phyloP scores from a whole-genome alignment of 1,140 invertebrate species.

The Zaprionus nigranus region DNA sequence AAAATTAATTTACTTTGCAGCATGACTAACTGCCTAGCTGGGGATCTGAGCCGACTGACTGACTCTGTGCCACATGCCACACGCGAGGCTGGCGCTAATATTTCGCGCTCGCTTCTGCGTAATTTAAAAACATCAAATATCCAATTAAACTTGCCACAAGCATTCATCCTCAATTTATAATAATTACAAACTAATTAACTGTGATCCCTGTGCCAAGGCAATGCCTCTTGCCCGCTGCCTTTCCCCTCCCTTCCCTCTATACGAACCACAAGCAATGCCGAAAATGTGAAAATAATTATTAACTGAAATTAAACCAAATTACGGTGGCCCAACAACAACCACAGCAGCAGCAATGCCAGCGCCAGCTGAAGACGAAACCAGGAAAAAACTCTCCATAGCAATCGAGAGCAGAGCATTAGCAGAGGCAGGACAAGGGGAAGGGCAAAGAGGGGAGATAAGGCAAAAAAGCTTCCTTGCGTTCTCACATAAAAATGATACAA shows the following conservation, averaged over 20 bases:
- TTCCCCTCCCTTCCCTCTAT: not conserved
- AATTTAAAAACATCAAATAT: slow-evolving; percentile 82
- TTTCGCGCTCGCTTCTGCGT: slow-evolving; percentile 70
- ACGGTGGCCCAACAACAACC: slow-evolving; percentile 35
- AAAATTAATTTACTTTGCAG: slow-evolving; percentile 76
- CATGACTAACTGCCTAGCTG: slow-evolving; percentile 57
- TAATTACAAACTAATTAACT: slow-evolving; percentile 84
- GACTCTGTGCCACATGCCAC: slow-evolving; percentile 1
- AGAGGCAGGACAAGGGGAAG: too few species aligned
- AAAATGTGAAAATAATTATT: slow-evolving; percentile 83
- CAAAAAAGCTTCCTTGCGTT: not conserved
- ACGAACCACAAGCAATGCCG: slow-evolving; percentile 68
- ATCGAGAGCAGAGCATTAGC: slow-evolving; percentile 49
- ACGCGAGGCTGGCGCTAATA: slow-evolving; percentile 50
- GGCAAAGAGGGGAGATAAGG: not conserved
- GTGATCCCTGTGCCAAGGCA: slow-evolving; percentile 70
- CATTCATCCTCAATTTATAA: slow-evolving; percentile 83
- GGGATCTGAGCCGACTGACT: not conserved
- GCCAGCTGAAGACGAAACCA: slow-evolving; percentile 18
- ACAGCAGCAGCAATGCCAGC: slow-evolving; percentile 1
- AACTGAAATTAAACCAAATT: slow-evolving; percentile 83
- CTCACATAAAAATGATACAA: slow-evolving; percentile 46
- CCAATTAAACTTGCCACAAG: slow-evolving; percentile 83
- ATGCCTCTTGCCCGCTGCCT: slow-evolving; percentile 17
- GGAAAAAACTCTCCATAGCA: slow-evolving; percentile 50